Evolutionary conservation across 2,797 vertebrate genomes (phyloP).

Genomic region (Ptychadena robeensis): DNA sequence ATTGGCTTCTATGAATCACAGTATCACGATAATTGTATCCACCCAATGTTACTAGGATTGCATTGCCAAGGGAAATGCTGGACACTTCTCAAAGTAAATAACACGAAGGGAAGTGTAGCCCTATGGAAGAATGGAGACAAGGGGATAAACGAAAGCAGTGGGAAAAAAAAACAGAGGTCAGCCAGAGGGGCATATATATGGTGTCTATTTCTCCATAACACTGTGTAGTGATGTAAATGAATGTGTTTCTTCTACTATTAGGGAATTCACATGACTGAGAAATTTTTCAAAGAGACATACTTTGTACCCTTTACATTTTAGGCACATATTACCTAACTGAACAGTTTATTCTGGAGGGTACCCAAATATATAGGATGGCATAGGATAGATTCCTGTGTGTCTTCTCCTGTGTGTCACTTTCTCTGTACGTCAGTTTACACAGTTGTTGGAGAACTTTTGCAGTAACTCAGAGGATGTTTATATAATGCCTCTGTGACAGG

Average conservation of each 20-base stretch:
- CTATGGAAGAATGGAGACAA: conserved; percentile 30
- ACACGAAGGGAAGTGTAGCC: conserved; percentile 50
- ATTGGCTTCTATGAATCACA: conserved; percentile 55
- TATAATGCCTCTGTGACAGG: no score
- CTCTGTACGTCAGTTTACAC: no score
- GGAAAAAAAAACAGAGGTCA: conserved; percentile 43
- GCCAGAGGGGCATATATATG: conserved; percentile 36
- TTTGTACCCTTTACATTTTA: no score
- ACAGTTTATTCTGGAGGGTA: no score
- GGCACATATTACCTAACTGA: no score
- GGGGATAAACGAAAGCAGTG: conserved; percentile 34
- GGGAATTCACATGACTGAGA: neutral
- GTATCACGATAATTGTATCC: conserved; percentile 60
- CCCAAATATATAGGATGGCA: no score
- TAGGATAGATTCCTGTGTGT: no score
- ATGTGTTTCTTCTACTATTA: neutral
- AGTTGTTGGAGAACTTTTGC: no score
- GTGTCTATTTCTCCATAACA: neutral
- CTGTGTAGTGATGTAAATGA: neutral
- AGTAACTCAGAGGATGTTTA: no score
- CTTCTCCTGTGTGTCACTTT: no score
- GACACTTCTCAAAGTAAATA: conserved; percentile 65
- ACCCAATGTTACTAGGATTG: conserved; percentile 59
- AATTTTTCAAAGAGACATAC: neutral
- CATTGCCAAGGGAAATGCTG: conserved; percentile 65